Base-by-base conservation (phyloP, 2,797 vertebrate species). In the Scyliorhinus canicula region DNA sequence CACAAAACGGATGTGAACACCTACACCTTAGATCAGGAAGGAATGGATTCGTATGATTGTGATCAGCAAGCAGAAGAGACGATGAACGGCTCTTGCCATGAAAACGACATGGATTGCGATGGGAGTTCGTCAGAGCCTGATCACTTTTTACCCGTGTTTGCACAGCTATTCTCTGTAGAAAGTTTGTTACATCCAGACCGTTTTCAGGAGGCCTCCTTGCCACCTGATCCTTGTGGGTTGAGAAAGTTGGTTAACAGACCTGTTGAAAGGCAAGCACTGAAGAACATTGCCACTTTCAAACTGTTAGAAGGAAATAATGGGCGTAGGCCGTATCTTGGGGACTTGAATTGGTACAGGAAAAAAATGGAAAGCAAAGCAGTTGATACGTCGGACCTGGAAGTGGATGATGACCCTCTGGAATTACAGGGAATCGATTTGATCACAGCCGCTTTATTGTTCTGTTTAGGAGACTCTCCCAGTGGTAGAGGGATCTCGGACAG, bases 401-500 rank as follows among this genome's bases (percentile, higher is more conserved):
- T 99, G 94, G 97, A 98, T 31, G 99, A 99, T 69, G 99, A 99
- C 96, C 99, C 99, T 35, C 98, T 99, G 98, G 99, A 98, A 82
- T 98, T 99, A 95, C 98, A 99, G 93, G 99, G 99, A 95, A 99
- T 99, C 88, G 99, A 99, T 95, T 97, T 99, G 95, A 99, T 99
- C 96, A 99, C 99, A 40, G 99, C 99, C 91, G 99, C 99, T 71
- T 97, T 99, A 96, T 97, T 99, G 7, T 99, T 99, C 95, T 99
- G 99, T 96, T 97, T 99, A 4, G 99, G 99, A 40, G 99, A 99
- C 96, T 99, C 99, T 93, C 99, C 99, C 0, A 98, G 99, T 57
- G 99, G 99, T 55, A 97, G 99, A 84, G 98, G 99, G 0, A 99
- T 99, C 97, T 99, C 99, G 0, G 99, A 99, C 97, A 99, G 99